phyloP scores from a whole-genome alignment of 2,888 invertebrate species.

The Gnatocerus cornutus region DNA sequence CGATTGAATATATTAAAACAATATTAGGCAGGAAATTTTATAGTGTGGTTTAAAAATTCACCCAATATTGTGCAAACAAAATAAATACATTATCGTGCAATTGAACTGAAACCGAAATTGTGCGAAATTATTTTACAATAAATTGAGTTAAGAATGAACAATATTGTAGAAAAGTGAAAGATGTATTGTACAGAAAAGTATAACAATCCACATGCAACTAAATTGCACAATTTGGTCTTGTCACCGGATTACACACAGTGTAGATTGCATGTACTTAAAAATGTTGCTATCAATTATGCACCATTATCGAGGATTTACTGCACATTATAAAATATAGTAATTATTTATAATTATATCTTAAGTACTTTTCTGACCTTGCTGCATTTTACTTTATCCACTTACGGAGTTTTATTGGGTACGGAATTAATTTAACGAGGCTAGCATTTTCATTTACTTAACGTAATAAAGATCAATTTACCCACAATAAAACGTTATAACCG shows the following conservation, averaged over 20 bases:
- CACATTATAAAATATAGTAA: neutral
- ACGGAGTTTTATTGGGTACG: conserved; percentile 4
- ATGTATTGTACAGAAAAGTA: no score
- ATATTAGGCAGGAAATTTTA: no score
- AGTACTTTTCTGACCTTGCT: conserved; percentile 7
- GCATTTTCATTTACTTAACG: conserved; percentile 26
- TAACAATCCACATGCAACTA: no score
- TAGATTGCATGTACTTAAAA: neutral
- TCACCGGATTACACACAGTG: neutral
- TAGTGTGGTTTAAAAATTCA: no score
- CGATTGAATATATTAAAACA: no score
- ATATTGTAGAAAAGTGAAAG: no score
- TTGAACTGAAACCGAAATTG: no score
- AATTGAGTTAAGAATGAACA: no score
- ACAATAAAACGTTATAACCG: conserved; percentile 15
- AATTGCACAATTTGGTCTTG: no score
- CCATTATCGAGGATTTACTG: neutral
- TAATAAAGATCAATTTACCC: conserved; percentile 25
- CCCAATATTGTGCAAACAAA: no score
- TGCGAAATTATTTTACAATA: no score
- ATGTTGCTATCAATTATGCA: neutral
- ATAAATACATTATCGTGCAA: no score
- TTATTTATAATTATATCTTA: conserved; percentile 2
- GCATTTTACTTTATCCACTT: neutral
- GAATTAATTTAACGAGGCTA: conserved; percentile 23